A percentile compares a stretch with the other conserved stretches of the same genome.
These are phyloP conservation scores for Calephelis nemesis DNA, from an alignment of 1,140 invertebrate genomes.

Conservation along the genomic window DNA sequence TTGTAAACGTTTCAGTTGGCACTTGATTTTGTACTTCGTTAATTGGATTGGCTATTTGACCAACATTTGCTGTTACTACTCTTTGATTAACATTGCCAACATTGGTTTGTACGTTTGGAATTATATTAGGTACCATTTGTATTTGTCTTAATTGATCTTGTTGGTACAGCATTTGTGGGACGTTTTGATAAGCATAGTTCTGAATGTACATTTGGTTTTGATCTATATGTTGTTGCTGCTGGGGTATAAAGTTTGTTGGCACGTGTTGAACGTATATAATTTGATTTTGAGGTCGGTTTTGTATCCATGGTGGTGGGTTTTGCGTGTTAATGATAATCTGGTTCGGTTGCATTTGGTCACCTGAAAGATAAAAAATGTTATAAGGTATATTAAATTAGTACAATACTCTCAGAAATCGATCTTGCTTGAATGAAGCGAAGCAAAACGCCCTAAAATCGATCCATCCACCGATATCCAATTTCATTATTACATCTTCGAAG, in stretches of 20 bases:
- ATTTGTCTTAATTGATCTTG: conserved; percentile 41
- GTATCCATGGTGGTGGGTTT: conserved; percentile 67
- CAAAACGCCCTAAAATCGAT: too few species aligned
- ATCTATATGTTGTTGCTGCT: conserved; percentile 50
- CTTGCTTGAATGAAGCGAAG: too few species aligned
- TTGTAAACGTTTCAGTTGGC: conserved; percentile 26
- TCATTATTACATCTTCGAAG: too few species aligned
- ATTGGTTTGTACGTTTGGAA: conserved; percentile 35
- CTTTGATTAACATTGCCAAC: conserved; percentile 28
- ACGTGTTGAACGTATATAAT: conserved; percentile 64
- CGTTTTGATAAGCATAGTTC: conserved; percentile 53
- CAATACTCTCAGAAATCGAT: too few species aligned
- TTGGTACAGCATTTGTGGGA: conserved; percentile 53
- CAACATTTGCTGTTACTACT: conserved; percentile 26
- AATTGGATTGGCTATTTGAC: conserved; percentile 19
- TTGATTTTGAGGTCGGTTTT: conserved; percentile 57
- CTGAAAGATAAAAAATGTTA: conserved; percentile 37
- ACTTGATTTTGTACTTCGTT: conserved; percentile 31
- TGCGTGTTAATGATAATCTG: conserved; percentile 63
- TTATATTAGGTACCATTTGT: conserved; percentile 47
- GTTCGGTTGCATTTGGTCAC: conserved; percentile 63
- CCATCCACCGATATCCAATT: too few species aligned
- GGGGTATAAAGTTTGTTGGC: conserved; percentile 47
- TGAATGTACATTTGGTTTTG: conserved; percentile 61
- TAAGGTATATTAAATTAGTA: too few species aligned